phyloP scores from a whole-genome alignment of 2,888 invertebrate species.

The Epistrophe grossulariae region DNA sequence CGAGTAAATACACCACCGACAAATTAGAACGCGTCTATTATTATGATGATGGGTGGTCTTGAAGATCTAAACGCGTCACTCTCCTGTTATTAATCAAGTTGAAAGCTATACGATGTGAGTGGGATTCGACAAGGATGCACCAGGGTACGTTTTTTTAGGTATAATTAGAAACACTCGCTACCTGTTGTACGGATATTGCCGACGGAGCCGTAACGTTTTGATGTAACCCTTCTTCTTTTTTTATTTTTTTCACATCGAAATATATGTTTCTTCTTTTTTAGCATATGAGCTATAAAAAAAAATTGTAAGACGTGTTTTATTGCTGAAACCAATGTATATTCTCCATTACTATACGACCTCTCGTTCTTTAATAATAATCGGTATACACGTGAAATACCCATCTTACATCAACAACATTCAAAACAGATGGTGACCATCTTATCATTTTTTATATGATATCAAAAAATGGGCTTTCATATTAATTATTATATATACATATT shows the following conservation, averaged over 20 bases:
- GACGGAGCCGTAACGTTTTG: not conserved
- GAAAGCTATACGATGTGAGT: slow-evolving; percentile 38
- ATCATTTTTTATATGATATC: not conserved
- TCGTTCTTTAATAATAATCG: not conserved
- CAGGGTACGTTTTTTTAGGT: not conserved
- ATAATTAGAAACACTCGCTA: slow-evolving; percentile 46
- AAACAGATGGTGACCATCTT: not conserved
- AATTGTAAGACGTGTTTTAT: slow-evolving; percentile 13
- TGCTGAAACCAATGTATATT: not conserved
- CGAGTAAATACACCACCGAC: slow-evolving; percentile 50
- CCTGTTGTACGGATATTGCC: slow-evolving; percentile 25
- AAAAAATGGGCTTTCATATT: too few relatives aligned
- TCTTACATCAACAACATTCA: not conserved
- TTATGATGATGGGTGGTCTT: slow-evolving; percentile 70
- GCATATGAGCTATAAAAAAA: slow-evolving; percentile 9
- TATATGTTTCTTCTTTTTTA: slow-evolving; percentile 13
- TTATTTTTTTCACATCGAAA: slow-evolving; percentile 16
- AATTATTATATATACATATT: too few relatives aligned
- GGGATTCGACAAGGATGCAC: slow-evolving; percentile 54
- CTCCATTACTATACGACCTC: not conserved
- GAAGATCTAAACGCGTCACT: slow-evolving; percentile 57
- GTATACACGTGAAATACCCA: slow-evolving; percentile 17
- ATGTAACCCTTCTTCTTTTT: slow-evolving; percentile 19
- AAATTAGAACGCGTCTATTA: slow-evolving; percentile 66
- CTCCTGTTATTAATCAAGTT: slow-evolving; percentile 61